phyloP scores from a whole-genome alignment of 2,888 invertebrate species.

The Heteromurus nitidus region DNA sequence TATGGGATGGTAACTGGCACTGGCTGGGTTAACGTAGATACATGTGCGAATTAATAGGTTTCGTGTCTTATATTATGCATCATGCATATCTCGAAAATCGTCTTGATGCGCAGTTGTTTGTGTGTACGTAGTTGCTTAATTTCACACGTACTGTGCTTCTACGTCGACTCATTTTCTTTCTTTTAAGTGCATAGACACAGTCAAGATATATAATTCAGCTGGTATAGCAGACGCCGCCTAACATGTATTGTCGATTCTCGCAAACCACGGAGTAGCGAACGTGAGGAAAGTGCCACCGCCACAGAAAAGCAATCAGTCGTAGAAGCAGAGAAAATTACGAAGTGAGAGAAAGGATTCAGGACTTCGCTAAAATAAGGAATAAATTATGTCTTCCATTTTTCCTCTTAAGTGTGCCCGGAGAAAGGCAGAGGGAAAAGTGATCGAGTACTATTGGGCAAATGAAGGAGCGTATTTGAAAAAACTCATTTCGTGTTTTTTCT shows the following conservation, averaged over 20 bases:
- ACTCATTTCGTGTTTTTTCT: constrained; percentile 38
- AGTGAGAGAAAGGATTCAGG: constrained; percentile 38
- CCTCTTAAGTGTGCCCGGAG: constrained; percentile 32
- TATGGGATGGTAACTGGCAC: constrained; percentile 47
- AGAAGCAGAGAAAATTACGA: constrained; percentile 35
- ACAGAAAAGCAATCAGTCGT: constrained; percentile 36
- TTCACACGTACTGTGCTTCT: not conserved
- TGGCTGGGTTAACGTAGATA: no score
- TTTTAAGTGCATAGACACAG: no score
- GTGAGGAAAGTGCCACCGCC: constrained; percentile 19
- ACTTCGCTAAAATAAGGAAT: constrained; percentile 44
- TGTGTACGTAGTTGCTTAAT: constrained; percentile 3
- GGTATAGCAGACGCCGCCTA: no score
- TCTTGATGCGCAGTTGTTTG: no score
- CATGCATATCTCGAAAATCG: no score
- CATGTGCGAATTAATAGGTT: no score
- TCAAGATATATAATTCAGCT: no score
- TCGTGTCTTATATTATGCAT: no score
- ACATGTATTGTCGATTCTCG: no score
- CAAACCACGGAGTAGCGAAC: constrained; percentile 1
- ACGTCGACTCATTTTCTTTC: not conserved
- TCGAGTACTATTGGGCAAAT: constrained; percentile 42
- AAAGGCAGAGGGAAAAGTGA: constrained; percentile 23
- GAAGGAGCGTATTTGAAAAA: constrained; percentile 41
- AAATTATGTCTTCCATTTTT: constrained; percentile 53